These are phyloP conservation scores for Rhagonycha lutea DNA, from an alignment of 2,888 invertebrate genomes.

Conservation along the genomic window DNA sequence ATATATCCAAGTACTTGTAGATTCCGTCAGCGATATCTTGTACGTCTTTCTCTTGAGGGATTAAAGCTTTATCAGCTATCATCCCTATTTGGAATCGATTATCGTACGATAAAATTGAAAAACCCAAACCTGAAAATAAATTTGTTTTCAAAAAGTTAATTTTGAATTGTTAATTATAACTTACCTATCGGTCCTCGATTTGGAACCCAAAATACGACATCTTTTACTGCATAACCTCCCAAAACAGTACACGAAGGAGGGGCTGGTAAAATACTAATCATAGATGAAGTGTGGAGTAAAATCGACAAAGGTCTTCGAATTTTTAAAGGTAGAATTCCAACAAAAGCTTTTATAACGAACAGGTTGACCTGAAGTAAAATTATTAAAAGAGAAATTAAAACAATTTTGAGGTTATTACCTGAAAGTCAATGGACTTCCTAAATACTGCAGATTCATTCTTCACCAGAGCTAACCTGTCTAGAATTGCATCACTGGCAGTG, in stretches of 20 bases:
- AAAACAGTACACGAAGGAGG: constrained; percentile 53
- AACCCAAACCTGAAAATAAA: constrained; percentile 54
- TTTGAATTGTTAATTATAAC: not conserved
- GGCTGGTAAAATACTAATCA: constrained; percentile 60
- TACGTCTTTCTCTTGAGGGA: constrained; percentile 51
- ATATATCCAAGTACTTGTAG: constrained; percentile 7
- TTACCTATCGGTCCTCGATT: constrained; percentile 58
- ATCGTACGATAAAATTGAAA: constrained; percentile 57
- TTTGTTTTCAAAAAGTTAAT: not conserved
- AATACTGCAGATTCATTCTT: not conserved
- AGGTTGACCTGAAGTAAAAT: constrained; percentile 7
- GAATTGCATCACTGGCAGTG: not conserved
- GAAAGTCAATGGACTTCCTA: constrained; percentile 4
- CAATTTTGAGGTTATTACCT: not conserved
- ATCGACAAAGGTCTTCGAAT: constrained; percentile 45
- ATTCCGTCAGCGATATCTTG: constrained; percentile 43
- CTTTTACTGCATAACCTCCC: constrained; percentile 46
- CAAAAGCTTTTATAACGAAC: constrained; percentile 1
- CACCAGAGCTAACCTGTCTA: not conserved
- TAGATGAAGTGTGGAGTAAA: constrained; percentile 57
- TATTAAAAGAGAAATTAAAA: not conserved
- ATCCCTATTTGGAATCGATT: constrained; percentile 57
- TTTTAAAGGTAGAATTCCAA: not conserved
- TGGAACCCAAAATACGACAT: constrained; percentile 60
- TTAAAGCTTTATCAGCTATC: constrained; percentile 55